These are phyloP conservation scores for Nasonia longicornis DNA, from an alignment of 1,140 invertebrate genomes.

Conservation along the genomic window DNA sequence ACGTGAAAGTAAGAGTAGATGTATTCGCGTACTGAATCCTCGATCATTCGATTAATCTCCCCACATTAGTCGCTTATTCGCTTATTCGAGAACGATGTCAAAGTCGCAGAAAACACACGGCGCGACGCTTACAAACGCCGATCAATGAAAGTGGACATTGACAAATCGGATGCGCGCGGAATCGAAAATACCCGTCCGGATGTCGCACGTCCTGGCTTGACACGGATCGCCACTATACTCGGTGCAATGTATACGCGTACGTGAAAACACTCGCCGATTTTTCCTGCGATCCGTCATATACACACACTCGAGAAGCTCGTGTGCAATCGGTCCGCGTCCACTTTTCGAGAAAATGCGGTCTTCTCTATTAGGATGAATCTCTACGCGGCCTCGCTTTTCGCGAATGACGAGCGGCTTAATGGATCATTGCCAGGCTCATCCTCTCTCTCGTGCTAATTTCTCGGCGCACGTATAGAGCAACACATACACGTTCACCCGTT, in stretches of 20 bases:
- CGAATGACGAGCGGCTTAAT: slow-evolving; percentile 30
- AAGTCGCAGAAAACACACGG: neutral
- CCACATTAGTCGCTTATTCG: too few species aligned
- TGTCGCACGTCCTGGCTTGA: neutral
- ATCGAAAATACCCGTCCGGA: neutral
- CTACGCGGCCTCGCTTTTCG: neutral
- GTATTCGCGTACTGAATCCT: neutral
- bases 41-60: neutral
- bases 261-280: slow-evolving; percentile 8
- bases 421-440: slow-evolving; percentile 32
- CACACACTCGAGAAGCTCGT: neutral
- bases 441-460: slow-evolving; percentile 30
- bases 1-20: neutral
- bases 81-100: neutral
- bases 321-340: neutral
- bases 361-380: neutral
- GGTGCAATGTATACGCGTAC: neutral
- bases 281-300: neutral
- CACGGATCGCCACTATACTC: neutral
- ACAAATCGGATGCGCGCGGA: slow-evolving; percentile 23
- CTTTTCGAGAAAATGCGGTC: neutral
- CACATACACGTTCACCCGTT: slow-evolving; percentile 57
- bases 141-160: slow-evolving; percentile 33
- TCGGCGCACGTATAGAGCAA: slow-evolving; percentile 57
- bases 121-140: neutral